Evolutionary conservation across 2,797 vertebrate species (phyloP).

Genomic region (Alcedo quadribrachys): DNA sequence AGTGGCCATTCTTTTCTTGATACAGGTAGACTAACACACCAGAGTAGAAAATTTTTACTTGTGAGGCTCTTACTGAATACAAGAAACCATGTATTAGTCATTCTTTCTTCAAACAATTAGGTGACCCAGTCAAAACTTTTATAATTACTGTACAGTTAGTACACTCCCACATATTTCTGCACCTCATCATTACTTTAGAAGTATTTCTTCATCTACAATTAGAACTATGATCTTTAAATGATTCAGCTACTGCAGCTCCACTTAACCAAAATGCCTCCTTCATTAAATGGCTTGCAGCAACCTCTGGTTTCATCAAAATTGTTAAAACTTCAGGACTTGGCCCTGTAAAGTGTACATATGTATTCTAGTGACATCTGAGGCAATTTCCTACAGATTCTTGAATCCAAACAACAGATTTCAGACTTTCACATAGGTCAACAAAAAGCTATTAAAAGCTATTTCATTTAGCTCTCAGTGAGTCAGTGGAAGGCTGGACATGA

Average conservation of each 20-base stretch:
- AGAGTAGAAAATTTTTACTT: neutral
- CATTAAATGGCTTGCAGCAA: neutral
- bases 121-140: neutral
- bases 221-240: neutral
- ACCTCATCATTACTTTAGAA: neutral
- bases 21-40: neutral
- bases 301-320: neutral
- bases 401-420: neutral
- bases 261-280: neutral
- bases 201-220: neutral
- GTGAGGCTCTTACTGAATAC: neutral
- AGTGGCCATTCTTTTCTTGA: neutral
- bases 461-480: neutral
- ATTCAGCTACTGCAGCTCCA: neutral
- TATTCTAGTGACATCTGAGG: too few relatives aligned
- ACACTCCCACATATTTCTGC: neutral
- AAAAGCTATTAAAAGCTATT: neutral
- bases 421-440: neutral
- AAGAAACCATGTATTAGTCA: neutral
- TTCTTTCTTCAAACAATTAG: neutral
- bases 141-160: neutral
- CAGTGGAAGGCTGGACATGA: too few relatives aligned
- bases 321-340: neutral
- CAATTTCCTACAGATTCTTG: neutral
- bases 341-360: rapidly evolving